Percentiles rank a stretch among this genome's conserved stretches.
These are phyloP conservation scores for Phortica magna DNA, from an alignment of 2,888 invertebrate genomes.

Conservation along the genomic window DNA sequence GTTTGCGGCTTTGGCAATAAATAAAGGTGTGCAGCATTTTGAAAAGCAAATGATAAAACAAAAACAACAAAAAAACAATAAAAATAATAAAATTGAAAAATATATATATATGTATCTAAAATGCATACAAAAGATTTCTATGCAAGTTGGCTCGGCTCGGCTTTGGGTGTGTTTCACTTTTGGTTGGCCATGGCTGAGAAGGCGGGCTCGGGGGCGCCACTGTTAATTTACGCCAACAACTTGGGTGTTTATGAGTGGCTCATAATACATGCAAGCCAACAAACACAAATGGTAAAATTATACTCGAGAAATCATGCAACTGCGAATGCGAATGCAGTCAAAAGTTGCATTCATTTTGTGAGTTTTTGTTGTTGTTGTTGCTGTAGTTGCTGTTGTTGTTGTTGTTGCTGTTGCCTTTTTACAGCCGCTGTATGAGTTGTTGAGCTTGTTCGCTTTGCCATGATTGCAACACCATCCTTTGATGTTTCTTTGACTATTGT, in stretches of 20 bases:
- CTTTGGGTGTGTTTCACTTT: not conserved
- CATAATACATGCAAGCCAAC: constrained; percentile 5
- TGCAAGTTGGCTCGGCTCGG: constrained; percentile 1
- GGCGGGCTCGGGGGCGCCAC: not conserved
- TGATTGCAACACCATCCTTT: constrained; percentile 21
- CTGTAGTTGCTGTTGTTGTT: not conserved
- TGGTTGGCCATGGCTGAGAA: not conserved
- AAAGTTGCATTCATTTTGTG: constrained; percentile 19
- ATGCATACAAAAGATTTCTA: constrained; percentile 16
- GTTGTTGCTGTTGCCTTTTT: not conserved
- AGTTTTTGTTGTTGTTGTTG: not conserved
- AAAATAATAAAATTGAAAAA: not conserved
- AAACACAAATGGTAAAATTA: not conserved
- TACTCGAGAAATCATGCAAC: constrained; percentile 16
- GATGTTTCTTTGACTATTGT: not conserved
- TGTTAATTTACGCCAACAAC: constrained; percentile 28
- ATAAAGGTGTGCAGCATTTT: constrained; percentile 27
- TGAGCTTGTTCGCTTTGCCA: not conserved
- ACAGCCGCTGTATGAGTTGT: not conserved
- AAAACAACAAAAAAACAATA: not conserved
- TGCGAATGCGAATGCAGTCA: not conserved
- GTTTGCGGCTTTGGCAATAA: constrained; percentile 17
- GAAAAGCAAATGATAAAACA: not conserved
- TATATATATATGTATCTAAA: not conserved
- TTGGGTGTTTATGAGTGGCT: constrained; percentile 19